phyloP scores from a whole-genome alignment of 2,888 invertebrate species.

The Ecdyonurus torrentis region DNA sequence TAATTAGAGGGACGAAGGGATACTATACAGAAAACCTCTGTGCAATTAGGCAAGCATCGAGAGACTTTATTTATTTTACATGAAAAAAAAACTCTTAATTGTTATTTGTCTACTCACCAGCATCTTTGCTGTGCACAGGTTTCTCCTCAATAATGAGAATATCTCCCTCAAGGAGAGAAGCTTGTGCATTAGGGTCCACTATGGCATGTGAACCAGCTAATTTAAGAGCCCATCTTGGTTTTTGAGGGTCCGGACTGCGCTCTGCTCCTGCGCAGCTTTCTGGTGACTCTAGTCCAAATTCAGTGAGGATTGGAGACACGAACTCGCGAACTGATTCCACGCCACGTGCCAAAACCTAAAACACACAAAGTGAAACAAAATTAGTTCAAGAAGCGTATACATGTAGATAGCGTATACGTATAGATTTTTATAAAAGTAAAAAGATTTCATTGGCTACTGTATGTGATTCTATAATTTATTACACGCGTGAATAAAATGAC shows the following conservation, averaged over 20 bases:
- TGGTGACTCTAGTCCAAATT: constrained; percentile 30
- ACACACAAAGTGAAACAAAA: not conserved
- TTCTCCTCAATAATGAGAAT: constrained; percentile 42
- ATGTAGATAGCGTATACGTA: too few relatives aligned
- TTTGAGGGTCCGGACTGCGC: not conserved
- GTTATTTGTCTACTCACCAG: constrained; percentile 26
- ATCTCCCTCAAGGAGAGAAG: constrained; percentile 40
- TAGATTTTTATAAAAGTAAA: too few relatives aligned
- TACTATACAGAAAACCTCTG: too few relatives aligned
- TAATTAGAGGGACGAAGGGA: too few relatives aligned
- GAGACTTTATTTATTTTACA: too few relatives aligned
- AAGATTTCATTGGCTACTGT: too few relatives aligned
- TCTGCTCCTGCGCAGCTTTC: not conserved
- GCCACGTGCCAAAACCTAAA: constrained; percentile 20
- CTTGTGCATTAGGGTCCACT: constrained; percentile 39
- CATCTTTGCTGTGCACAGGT: constrained; percentile 21
- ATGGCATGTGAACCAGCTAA: constrained; percentile 45
- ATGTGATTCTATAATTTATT: too few relatives aligned
- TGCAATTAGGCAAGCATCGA: too few relatives aligned
- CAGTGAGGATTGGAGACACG: constrained; percentile 29
- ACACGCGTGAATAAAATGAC: too few relatives aligned
- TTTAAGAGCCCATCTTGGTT: constrained; percentile 23
- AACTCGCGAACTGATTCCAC: constrained; percentile 31
- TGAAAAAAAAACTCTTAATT: too few relatives aligned
- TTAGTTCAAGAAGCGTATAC: not conserved